A percentile compares a stretch with the other conserved stretches of the same genome.
Evolutionary conservation across 2,888 invertebrate genomes (phyloP).

Genomic region (Smittia aterrima): DNA sequence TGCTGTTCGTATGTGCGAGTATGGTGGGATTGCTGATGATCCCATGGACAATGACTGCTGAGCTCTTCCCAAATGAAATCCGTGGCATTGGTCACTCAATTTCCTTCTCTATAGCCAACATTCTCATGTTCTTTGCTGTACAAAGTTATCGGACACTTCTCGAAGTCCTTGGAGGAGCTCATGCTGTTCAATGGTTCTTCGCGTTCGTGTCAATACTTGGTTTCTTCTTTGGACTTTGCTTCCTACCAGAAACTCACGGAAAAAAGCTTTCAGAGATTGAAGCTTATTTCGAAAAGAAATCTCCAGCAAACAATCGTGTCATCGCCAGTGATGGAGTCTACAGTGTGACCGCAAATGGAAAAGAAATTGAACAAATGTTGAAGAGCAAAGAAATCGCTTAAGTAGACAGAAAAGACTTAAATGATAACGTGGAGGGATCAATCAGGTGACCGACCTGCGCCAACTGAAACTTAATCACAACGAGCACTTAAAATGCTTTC

Average conservation of each 20-base stretch:
- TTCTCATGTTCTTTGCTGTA: constrained; percentile 60
- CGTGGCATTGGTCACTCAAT: constrained; percentile 61
- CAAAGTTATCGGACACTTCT: constrained; percentile 55
- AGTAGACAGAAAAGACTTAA: not conserved
- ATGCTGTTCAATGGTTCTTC: constrained; percentile 60
- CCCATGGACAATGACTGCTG: constrained; percentile 67
- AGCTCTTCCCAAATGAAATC: constrained; percentile 61
- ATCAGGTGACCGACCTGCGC: not conserved
- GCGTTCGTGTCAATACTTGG: constrained; percentile 55
- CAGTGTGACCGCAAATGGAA: constrained; percentile 23
- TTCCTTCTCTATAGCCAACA: constrained; percentile 59
- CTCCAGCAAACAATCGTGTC: constrained; percentile 42
- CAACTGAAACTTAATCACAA: too few relatives aligned
- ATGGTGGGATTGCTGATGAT: constrained; percentile 62
- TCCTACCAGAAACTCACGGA: constrained; percentile 65
- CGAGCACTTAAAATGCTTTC: not conserved
- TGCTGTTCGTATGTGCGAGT: constrained; percentile 60
- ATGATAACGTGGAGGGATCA: not conserved
- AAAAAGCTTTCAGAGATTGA: constrained; percentile 61
- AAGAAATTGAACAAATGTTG: constrained; percentile 37
- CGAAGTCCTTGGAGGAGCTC: constrained; percentile 53
- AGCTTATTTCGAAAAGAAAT: constrained; percentile 57
- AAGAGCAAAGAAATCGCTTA: constrained; percentile 33
- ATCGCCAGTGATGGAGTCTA: constrained; percentile 25
- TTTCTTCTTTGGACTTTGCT: constrained; percentile 48